Conservation (phyloP, 2,888 invertebrate genomes). For the Loripinus fragilis region DNA sequence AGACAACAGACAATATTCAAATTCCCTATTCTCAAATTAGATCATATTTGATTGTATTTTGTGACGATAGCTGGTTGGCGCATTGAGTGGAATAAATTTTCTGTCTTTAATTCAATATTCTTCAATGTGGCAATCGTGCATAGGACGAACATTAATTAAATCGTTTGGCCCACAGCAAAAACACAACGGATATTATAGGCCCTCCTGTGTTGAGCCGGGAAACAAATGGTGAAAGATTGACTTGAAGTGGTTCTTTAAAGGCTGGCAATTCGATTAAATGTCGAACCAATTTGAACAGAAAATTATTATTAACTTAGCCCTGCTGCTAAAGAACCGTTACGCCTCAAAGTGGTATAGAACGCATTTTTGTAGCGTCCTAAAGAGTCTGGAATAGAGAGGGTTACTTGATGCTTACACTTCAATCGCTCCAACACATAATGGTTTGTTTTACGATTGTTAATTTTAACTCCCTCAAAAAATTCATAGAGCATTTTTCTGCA, state of each 20-base stretch:
- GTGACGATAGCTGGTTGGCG: neutral
- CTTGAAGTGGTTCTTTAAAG: neutral
- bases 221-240: neutral
- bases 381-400: too few relatives aligned
- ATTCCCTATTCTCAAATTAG: constrained; percentile 1
- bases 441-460: too few relatives aligned
- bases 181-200: constrained; percentile 2
- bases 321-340: too few relatives aligned
- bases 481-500: too few relatives aligned
- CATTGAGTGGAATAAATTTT: neutral
- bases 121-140: neutral
- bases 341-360: too few relatives aligned
- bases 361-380: too few relatives aligned
- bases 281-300: neutral
- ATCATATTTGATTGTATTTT: constrained; percentile 2
- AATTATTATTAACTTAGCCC: neutral
- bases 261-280: neutral
- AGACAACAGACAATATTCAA: too few relatives aligned
- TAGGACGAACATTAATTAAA: constrained; percentile 6
- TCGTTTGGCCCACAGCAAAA: constrained; percentile 8
- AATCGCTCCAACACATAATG: too few relatives aligned
- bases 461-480: too few relatives aligned
- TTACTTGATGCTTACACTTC: too few relatives aligned
- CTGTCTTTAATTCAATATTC: constrained; percentile 3
- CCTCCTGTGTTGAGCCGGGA: neutral